Conservation (phyloP, 2,888 invertebrate species). For the Cantharis nigra region DNA sequence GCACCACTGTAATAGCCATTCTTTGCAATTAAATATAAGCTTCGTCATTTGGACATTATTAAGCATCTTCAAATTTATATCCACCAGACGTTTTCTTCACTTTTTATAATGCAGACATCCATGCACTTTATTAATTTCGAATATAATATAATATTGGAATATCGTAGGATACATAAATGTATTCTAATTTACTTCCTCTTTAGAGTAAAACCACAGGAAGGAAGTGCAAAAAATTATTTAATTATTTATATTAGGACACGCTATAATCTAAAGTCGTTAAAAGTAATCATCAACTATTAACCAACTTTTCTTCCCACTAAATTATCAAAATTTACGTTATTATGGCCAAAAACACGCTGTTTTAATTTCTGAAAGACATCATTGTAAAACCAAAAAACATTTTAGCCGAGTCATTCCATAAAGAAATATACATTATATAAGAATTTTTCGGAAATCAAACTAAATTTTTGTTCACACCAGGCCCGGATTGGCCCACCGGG, state of each 20-base stretch:
- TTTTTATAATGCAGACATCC: not conserved
- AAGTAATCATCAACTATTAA: not conserved
- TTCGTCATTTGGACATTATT: conserved; percentile 1
- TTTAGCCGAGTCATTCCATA: not conserved
- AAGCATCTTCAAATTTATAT: not conserved
- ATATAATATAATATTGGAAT: not conserved
- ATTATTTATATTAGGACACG: not conserved
- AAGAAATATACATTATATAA: too few species aligned
- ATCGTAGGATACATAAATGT: not conserved
- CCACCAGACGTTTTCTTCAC: not conserved
- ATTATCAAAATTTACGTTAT: not conserved
- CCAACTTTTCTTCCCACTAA: not conserved
- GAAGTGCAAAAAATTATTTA: not conserved
- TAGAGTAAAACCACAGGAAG: not conserved
- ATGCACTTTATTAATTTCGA: not conserved
- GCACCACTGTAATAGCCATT: conserved; percentile 31
- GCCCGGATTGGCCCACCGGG: too few species aligned
- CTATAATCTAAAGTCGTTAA: not conserved
- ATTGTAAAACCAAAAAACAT: not conserved
- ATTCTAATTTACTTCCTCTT: not conserved
- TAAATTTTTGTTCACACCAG: too few species aligned
- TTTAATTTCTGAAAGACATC: not conserved
- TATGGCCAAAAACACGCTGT: not conserved
- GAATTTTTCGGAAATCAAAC: too few species aligned
- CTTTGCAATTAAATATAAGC: conserved; percentile 21